Percentiles rank a stretch among this genome's conserved stretches.
Evolutionary conservation across 2,888 invertebrate genomes (phyloP).

Genomic region (Drosophila borborema): DNA sequence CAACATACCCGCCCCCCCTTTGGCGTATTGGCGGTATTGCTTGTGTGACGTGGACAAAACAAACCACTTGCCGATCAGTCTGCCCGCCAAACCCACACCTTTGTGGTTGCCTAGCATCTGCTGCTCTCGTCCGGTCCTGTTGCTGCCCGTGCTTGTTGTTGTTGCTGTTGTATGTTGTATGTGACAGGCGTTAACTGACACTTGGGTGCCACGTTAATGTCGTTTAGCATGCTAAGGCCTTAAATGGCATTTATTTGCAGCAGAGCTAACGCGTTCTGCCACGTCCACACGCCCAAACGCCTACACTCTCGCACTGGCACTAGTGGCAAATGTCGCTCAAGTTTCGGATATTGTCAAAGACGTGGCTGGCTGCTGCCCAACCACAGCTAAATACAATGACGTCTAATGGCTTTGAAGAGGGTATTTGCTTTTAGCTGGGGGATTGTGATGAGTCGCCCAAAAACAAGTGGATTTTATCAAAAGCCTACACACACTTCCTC

Average conservation of each 20-base stretch:
- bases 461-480: conserved; percentile 67
- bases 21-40: too few species aligned
- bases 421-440: conserved; percentile 3
- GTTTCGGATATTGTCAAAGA: conserved; percentile 63
- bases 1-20: too few species aligned
- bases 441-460: conserved; percentile 15
- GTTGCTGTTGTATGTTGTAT: conserved; percentile 41
- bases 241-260: conserved; percentile 77
- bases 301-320: neutral
- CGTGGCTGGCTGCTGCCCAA: conserved; percentile 29
- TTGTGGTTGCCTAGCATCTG: too few species aligned
- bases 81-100: too few species aligned
- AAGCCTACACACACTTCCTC: conserved; percentile 27
- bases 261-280: conserved; percentile 27
- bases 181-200: conserved; percentile 77
- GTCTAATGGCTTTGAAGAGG: conserved; percentile 40
- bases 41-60: too few species aligned
- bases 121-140: too few species aligned
- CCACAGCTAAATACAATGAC: conserved; percentile 43
- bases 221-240: conserved; percentile 76
- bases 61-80: too few species aligned
- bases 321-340: conserved; percentile 51
- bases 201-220: conserved; percentile 73
- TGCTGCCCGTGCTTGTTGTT: neutral
- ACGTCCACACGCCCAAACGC: neutral